Base-by-base conservation (phyloP, 2,797 vertebrate genomes). In the Urocyon cinereoargenteus region DNA sequence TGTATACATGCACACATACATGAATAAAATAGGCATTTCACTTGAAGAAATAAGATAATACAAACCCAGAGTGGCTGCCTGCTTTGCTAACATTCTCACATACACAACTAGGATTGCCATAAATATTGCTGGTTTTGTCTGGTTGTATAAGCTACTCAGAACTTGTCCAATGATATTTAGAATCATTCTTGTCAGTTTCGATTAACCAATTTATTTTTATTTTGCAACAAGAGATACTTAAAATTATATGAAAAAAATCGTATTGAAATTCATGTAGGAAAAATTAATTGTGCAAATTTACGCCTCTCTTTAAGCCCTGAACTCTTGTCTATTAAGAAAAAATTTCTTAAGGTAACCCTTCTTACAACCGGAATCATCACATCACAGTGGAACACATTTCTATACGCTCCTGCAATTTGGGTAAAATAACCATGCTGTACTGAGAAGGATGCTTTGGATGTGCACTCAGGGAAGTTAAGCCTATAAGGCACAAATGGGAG, bases 151-250 rank as follows among this genome's bases (percentile, higher is more conserved):
- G 61, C 8, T 19, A 21, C 61, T 61, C 11, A 55, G 72, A 21
- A 70, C 19, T 36, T 77, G 21, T 66, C 22, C 7, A 34, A 57
- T 59, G 19, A 61, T 45, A 78, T 68, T 66, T 45, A 61, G 24
- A 28, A 87, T 22, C 40, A 40, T 55, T 90, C 75, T 81, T 49
- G 40, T 57, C 64, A 64, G 21, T 84, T 89, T 59, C 57, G 31
- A 81, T 68, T 14, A 78, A 36, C 21, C 8, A 55, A 24, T 61
- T 72, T 72, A 51, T 68, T 85, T 96, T 86, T 94, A 91, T 49
- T 34, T 95, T 75, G 57, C 28, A 90, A 92, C 26, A 93, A 97
- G 61, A 91, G 18, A 81, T 22, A 83, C n/a, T 51, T 57, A 90
- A 36, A 90, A 85, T 34, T 36, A 75, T 19, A 40, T 59, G 24